Conservation (phyloP, 2,797 vertebrate species). For the Cygnus olor region DNA sequence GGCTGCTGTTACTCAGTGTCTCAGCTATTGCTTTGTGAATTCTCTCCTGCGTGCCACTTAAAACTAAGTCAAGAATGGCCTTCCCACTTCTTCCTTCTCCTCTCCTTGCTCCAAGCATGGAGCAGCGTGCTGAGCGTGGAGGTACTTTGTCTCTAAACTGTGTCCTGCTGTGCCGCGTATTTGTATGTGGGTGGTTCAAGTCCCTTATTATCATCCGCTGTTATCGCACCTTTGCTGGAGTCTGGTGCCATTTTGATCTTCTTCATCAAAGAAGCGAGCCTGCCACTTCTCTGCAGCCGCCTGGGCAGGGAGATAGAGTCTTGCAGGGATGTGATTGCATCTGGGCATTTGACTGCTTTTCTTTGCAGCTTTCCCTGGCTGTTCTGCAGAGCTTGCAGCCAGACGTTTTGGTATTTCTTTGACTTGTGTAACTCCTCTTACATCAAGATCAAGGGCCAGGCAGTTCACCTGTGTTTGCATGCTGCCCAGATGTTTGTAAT, state of each 20-base stretch:
- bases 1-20: not conserved
- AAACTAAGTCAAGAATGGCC: not conserved
- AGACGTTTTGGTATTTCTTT: not conserved
- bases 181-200: not conserved
- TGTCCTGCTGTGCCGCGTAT: rapidly evolving
- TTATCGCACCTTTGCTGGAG: not conserved
- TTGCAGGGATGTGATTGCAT: not conserved
- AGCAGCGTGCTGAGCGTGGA: not conserved
- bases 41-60: not conserved
- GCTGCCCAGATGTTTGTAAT: rapidly evolving
- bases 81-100: not conserved
- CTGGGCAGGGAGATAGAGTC: not conserved
- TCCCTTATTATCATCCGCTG: rapidly evolving
- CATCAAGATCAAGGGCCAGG: not conserved
- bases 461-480: not conserved
- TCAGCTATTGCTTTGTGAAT: not conserved
- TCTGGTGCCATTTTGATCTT: not conserved
- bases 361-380: not conserved
- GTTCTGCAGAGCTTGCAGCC: not conserved
- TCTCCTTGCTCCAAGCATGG: not conserved
- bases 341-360: not conserved
- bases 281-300: not conserved
- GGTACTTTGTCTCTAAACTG: not conserved
- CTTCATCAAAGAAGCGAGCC: not conserved
- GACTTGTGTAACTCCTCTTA: not conserved